A percentile compares a stretch with the other conserved stretches of the same genome.
phyloP scores from a whole-genome alignment of 2,797 vertebrate species.

The Sitta carolinensis region DNA sequence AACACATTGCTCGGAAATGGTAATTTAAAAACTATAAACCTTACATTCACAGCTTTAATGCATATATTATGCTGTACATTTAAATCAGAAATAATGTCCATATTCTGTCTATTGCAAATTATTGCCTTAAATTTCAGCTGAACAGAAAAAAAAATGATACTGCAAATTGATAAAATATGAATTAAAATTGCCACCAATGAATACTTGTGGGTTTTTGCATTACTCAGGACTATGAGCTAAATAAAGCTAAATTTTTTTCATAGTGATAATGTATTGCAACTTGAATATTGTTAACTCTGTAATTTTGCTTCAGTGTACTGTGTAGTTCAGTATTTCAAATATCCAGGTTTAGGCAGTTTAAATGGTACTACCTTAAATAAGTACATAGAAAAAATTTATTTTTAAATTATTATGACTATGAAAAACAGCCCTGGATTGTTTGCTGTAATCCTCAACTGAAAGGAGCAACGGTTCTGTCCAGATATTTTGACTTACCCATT shows the following conservation, averaged over 20 bases:
- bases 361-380: not conserved
- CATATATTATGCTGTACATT: conserved; percentile 44
- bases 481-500: not conserved
- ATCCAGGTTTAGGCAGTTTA: not conserved
- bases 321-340: not conserved
- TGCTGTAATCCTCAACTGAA: not conserved
- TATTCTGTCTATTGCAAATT: conserved; percentile 17
- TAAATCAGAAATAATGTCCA: conserved; percentile 26
- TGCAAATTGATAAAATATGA: not conserved
- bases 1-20: conserved; percentile 62
- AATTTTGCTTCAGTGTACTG: not conserved
- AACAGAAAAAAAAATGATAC: conserved; percentile 21
- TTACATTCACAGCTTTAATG: conserved; percentile 52
- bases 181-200: not conserved
- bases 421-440: not conserved
- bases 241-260: conserved; percentile 5
- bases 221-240: not conserved
- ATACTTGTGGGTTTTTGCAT: conserved; percentile 10
- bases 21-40: conserved; percentile 67
- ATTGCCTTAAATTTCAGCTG: not conserved
- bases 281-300: not conserved
- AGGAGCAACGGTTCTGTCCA: not conserved
- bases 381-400: not conserved
- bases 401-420: not conserved
- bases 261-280: not conserved